Conservation (phyloP, 2,113 vertebrate genomes). For the Setophaga kirtlandii region DNA sequence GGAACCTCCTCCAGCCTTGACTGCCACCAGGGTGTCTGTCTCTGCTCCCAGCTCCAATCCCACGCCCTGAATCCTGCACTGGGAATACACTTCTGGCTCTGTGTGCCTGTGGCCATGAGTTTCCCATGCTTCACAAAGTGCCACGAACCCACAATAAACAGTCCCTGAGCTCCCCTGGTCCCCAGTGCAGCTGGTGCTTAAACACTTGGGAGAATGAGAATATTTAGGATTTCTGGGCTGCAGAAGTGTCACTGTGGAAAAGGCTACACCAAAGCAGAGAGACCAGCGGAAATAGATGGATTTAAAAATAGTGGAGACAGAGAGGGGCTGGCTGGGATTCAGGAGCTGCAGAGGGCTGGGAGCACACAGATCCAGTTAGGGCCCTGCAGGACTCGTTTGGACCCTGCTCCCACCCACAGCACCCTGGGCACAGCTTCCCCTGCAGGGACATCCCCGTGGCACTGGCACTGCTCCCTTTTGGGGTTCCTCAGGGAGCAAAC, state of each 20-base stretch:
- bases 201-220: background rate
- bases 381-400: background rate
- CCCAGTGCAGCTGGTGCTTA: background rate
- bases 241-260: background rate
- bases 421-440: background rate
- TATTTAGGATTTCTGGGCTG: background rate
- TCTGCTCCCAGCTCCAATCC: background rate
- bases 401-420: background rate
- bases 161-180: background rate
- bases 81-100: background rate
- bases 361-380: background rate
- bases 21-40: background rate
- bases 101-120: background rate
- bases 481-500: background rate
- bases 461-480: background rate
- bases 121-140: slow-evolving; percentile 27
- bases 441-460: background rate
- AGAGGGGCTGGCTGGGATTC: background rate
- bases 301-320: background rate
- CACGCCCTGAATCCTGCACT: background rate
- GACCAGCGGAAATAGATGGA: background rate
- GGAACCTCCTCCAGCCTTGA: background rate
- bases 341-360: background rate
- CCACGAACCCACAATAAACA: background rate
- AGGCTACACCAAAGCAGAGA: background rate